These are phyloP conservation scores for Rattus norvegicus DNA, from an alignment of 2,113 vertebrate genomes.

Conservation along the genomic window GRCr8 NC_086031.1:54334501-54335000, in stretches of 20 bases:
- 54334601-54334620: not conserved
- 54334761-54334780: too few species aligned
- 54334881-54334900: not conserved
- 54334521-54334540: not conserved
- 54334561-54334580: not conserved
- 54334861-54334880: not conserved
- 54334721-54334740: too few species aligned
- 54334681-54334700: not conserved
- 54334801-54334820: not conserved
- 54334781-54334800: not conserved
- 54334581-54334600: not conserved
- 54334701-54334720: not conserved
- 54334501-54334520: not conserved
- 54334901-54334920: not conserved
- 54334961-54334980: not conserved
- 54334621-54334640: conserved; percentile 23
- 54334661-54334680: too few species aligned
- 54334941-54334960: not conserved
- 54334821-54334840: not conserved
- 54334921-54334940: not conserved
- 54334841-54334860: not conserved
- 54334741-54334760: too few species aligned
- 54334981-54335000: not conserved
- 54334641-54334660: not conserved
- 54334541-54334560: not conserved